Base-by-base conservation (phyloP, 2,888 invertebrate genomes). In the Lycaena phlaeas region DNA sequence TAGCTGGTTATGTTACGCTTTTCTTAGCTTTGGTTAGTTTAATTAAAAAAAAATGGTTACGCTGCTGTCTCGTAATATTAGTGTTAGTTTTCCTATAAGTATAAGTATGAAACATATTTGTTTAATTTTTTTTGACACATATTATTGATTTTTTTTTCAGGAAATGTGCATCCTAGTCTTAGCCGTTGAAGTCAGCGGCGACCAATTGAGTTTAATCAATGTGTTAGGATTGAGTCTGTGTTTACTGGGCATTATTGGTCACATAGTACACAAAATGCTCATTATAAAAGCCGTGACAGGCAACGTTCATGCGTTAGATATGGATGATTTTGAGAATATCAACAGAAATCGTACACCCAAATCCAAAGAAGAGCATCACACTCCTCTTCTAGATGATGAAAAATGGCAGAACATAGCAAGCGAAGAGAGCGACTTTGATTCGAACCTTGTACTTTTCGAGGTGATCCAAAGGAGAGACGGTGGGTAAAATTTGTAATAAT, bases 151-250 rank as follows among this genome's bases (percentile, higher is more conserved):
- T 18, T 17, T 3, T 17, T 86, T 86, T 9, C 76, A 97, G 96
- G 98, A 99, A 87, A 91, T 98, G 63, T 92, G 93, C 63, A 96
- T 96, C 48, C 84, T 99, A 54, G 89, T 92, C 34, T 77, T 98
- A 54, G 98, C 98, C 1, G 93, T 96, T 38, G 87, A 91, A 60
- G 89, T 92, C 56, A 94, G 94, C 59, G 94, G 95, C 5, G 98
- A 98, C 66, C 87, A 89, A 59, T 87, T 98, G 63, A 93, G 91
- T 44, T 63, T 86, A 2, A 77, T 97, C 40, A 99, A 98, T 79
- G 88, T 91, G 15, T 73, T 93, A 4, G 99, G 99, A 0, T 81
- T 99, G 45, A 73, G 92, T 5, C 82, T 97, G 40, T 98, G 98
- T 64, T 82, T 99, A 47, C 85, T 91, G 34, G 98, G 98, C 39